A percentile compares a stretch with the other conserved stretches of the same genome.
Evolutionary conservation across 2,113 vertebrate genomes (phyloP).

Genomic region (Ciconia maguari): DNA sequence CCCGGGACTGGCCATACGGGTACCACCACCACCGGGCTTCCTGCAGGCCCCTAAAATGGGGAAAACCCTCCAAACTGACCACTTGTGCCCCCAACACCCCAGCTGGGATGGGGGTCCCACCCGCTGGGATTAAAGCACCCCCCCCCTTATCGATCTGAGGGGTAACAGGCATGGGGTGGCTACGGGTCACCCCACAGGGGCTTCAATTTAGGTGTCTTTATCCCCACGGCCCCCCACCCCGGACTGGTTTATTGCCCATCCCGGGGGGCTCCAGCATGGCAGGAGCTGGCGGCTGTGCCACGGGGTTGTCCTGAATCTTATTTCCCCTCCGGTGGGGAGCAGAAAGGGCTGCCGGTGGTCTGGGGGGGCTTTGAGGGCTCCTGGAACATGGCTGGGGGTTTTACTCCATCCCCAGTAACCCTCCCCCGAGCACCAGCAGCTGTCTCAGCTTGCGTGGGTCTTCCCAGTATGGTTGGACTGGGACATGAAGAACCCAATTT

Average conservation of each 20-base stretch:
- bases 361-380: neutral
- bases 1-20: rapidly evolving
- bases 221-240: rapidly evolving
- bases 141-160: neutral
- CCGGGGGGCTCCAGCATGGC: rapidly evolving
- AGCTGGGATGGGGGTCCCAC: neutral
- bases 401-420: neutral
- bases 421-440: neutral
- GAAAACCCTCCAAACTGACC: neutral
- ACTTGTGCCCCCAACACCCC: neutral
- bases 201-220: neutral
- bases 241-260: rapidly evolving
- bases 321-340: neutral
- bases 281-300: neutral
- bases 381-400: neutral
- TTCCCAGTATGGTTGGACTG: neutral
- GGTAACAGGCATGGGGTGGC: neutral
- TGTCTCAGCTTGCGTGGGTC: neutral
- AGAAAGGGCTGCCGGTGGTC: rapidly evolving
- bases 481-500: neutral
- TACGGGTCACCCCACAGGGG: too few species aligned
- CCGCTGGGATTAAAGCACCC: neutral
- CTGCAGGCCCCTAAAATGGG: neutral
- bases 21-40: neutral
- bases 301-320: neutral